A percentile compares a stretch with the other conserved stretches of the same genome.
phyloP scores from a whole-genome alignment of 2,888 invertebrate species.

The Latheticus oryzae region DNA sequence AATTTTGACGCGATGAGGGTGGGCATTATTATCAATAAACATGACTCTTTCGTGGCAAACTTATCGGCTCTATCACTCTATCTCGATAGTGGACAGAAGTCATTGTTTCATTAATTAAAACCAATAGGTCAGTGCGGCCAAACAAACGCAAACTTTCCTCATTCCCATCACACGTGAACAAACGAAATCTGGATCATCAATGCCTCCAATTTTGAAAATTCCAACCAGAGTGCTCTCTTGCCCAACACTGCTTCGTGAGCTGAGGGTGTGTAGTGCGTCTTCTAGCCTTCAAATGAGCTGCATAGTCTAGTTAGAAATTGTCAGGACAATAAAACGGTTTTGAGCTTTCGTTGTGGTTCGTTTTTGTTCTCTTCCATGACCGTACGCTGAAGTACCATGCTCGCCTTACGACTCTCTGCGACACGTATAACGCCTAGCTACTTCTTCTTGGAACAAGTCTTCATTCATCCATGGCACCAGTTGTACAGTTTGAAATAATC shows the following conservation, averaged over 20 bases:
- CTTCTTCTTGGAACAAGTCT: neutral
- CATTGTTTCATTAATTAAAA: neutral
- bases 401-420: constrained; percentile 1
- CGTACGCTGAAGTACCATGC: neutral
- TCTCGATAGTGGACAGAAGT: neutral
- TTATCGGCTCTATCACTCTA: neutral
- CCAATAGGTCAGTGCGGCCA: neutral
- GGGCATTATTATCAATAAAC: neutral
- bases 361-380: neutral
- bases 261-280: neutral
- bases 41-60: neutral
- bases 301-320: constrained; percentile 1
- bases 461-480: neutral
- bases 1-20: neutral
- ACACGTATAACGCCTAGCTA: neutral
- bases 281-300: constrained; percentile 4
- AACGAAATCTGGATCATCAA: neutral
- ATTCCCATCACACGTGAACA: neutral
- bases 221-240: neutral
- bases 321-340: constrained; percentile 1
- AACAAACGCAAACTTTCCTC: constrained; percentile 1
- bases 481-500: neutral
- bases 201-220: constrained; percentile 4
- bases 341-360: neutral
- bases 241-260: neutral